Evolutionary conservation across 2,113 vertebrate species (phyloP), one percentile per base, ranked within the genome.

Genomic region (Pholis gunnellus): DNA sequence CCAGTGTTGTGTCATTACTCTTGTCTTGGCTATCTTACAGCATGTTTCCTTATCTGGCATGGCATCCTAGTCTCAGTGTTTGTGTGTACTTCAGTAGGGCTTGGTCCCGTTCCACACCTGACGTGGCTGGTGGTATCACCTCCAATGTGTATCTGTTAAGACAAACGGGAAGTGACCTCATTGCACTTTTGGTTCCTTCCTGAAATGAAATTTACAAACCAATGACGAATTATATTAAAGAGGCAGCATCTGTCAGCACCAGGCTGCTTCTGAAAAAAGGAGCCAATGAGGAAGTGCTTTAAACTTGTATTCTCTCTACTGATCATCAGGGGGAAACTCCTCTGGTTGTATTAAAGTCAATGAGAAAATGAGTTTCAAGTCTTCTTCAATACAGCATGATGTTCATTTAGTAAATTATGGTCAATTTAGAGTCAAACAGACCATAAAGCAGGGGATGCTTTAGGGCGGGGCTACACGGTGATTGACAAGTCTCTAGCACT

Each of bases 11-110:
- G 42, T 82, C 67, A 82, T 82, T 82, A 75, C 73, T 87, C 72
- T 46, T 66, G 57, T 70, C 57, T 42, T 57, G 22, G 81, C 67
- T 81, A 70, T 78, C 74, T 79, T 75, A 57, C 52, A 85, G 72
- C 59, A 29, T 79, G 68, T 82, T 60, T 71, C 34, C 72, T 89
- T 75, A 80, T 89, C 84, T 69, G 48, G 42, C 27, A 0, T 27
- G 56, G 17, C 2, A 9, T 46, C 27, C 65, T 71, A 29, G 56
- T 73, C 82, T 48, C n/a, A 20, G 17, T 66, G 50, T 66, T 77
- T 80, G 64, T 83, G 70, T 74, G 77, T 77, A 78, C 82, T 13
- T 27, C 63, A 27, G 50, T 50, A 29, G 17, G 46, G 46, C 14
- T 15, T 48, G 46, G 15, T 18, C 75, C 44, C 15, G 6, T 27